Base-by-base conservation (phyloP, 2,888 invertebrate genomes). In the Cerceris ruficornis region DNA sequence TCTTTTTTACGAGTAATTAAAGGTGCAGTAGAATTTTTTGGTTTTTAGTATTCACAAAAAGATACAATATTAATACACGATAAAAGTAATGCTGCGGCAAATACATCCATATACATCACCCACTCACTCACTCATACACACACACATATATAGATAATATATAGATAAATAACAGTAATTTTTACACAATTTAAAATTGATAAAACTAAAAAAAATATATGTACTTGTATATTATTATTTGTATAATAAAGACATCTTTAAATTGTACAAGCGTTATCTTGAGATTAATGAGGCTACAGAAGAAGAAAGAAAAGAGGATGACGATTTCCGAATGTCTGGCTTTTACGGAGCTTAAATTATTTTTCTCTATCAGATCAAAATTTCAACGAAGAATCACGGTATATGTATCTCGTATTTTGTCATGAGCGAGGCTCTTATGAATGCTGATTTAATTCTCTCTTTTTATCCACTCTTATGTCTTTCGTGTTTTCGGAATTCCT, bases 201-300 rank as follows among this genome's bases (percentile, higher is more conserved):
- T 70, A 50, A 86, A 80, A 43, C 64, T 68, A 75, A 65, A 70
- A 66, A 76, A 77, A 71, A 80, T 82, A 80, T 80, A 80, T 88
- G 81, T 83, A 86, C 75, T 81, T 87, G 84, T 87, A 87, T 86
- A 86, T 81, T 86, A 81, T 81, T 68, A 86, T 83, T 85, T 88
- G 83, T 87, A 88, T 81, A 88, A 88, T 88, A 88, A 87, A 88
- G 75, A 82, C 75, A 75, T 80, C 79, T 83, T 88, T 81, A 80
- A 87, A 88, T 83, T 82, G 67, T 65, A 70, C 62, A 58, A 65
- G 55, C 17, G 58, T 61, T 61, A 28, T 67, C 28, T 55, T 17
- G 11, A 46, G 5, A 55, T 55, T 7, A 55, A 15, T 0, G 2
- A 17, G 17, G 15, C 55, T 15, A 17, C 15, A 11, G 39, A 41